These are phyloP conservation scores for Eretmocerus hayati DNA, from an alignment of 2,888 invertebrate species.

Conservation along the genomic window DNA sequence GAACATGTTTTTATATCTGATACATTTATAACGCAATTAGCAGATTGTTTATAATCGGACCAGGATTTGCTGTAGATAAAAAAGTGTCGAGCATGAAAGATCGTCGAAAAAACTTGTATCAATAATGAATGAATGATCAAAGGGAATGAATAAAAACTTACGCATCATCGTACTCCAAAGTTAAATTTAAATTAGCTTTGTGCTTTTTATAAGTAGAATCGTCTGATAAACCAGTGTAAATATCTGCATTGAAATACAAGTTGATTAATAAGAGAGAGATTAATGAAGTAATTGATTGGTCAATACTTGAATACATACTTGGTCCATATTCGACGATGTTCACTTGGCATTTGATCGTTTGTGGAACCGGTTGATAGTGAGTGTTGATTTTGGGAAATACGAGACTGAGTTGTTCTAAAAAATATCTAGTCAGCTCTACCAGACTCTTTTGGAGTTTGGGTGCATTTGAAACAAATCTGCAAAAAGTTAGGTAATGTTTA, in stretches of 20 bases:
- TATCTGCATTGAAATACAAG: conserved; percentile 29
- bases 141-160: conserved; percentile 32
- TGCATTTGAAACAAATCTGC: conserved; percentile 63
- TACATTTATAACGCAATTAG: conserved; percentile 40
- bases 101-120: neutral
- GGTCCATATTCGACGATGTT: conserved; percentile 58
- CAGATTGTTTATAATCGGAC: conserved; percentile 30
- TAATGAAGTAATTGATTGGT: too few species aligned
- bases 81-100: conserved; percentile 1
- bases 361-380: conserved; percentile 36
- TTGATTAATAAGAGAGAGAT: conserved; percentile 3
- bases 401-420: conserved; percentile 54
- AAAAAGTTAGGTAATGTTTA: too few species aligned
- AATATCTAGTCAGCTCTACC: conserved; percentile 55
- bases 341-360: conserved; percentile 52
- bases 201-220: conserved; percentile 45
- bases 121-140: neutral
- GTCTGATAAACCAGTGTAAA: conserved; percentile 45
- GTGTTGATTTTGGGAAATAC: conserved; percentile 49
- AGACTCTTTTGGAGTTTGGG: conserved; percentile 64
- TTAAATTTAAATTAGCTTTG: conserved; percentile 57
- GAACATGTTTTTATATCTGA: conserved; percentile 28
- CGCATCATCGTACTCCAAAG: conserved; percentile 54
- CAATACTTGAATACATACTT: conserved; percentile 41
- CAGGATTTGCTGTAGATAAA: conserved; percentile 34